These are phyloP conservation scores for Pantherophis alleghaniensis DNA, from an alignment of 2,797 vertebrate species.

Conservation along the genomic window DNA sequence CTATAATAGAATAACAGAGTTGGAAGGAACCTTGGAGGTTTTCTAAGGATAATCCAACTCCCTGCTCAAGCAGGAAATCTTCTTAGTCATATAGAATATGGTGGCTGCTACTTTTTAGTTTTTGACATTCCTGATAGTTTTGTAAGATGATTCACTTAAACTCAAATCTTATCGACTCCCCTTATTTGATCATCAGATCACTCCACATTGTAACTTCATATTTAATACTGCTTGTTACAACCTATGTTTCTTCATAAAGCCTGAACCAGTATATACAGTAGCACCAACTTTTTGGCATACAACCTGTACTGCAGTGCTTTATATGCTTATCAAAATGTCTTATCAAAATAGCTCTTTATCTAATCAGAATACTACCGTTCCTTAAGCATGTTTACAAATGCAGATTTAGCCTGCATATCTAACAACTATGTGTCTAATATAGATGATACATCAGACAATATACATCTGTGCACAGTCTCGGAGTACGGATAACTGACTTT, in stretches of 20 bases:
- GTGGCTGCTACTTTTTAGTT: too few species aligned
- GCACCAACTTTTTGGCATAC: neutral
- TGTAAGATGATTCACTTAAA: too few species aligned
- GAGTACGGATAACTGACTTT: neutral
- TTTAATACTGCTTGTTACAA: neutral
- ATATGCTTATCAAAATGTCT: neutral
- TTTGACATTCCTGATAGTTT: too few species aligned
- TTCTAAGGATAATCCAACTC: too few species aligned
- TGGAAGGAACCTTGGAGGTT: too few species aligned
- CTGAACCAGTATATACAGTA: neutral
- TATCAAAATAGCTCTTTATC: neutral
- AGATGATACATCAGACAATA: neutral
- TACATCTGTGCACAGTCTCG: neutral
- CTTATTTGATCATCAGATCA: too few species aligned
- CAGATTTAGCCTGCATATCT: neutral
- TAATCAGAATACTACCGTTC: neutral
- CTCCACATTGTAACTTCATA: too few species aligned
- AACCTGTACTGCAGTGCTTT: neutral
- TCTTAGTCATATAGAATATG: too few species aligned
- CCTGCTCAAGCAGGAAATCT: too few species aligned
- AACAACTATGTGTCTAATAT: neutral
- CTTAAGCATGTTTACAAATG: neutral
- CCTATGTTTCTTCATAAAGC: neutral
- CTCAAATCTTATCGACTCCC: too few species aligned
- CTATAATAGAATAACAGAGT: too few species aligned